These are phyloP conservation scores for Cephus pulcher DNA, from an alignment of 2,888 invertebrate species.

Conservation along the genomic window DNA sequence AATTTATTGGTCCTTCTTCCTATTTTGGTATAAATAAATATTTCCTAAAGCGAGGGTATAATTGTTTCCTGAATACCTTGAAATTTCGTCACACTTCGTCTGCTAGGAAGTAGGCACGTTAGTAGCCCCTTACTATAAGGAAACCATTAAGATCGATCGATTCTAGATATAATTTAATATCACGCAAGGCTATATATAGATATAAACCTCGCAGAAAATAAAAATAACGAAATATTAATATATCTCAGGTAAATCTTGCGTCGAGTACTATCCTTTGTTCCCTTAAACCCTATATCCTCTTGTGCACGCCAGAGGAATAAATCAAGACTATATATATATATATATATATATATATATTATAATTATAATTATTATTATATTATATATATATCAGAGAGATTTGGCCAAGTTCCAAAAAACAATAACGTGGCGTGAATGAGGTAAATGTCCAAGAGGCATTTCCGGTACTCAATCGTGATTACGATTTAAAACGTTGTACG, in stretches of 20 bases:
- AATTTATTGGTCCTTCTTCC: neutral
- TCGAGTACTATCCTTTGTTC: neutral
- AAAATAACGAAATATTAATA: neutral
- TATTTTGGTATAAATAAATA: neutral
- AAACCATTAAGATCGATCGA: neutral
- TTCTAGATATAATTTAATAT: neutral
- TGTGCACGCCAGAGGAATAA: neutral
- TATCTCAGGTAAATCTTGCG: neutral
- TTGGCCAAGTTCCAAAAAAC: neutral
- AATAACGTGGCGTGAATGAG: neutral
- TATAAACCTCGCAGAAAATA: neutral
- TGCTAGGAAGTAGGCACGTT: neutral
- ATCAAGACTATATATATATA: neutral
- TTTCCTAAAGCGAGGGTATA: neutral
- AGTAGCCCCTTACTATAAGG: neutral
- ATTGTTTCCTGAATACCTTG: neutral
- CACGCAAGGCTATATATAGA: neutral
- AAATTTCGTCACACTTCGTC: neutral
- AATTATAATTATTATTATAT: too few species aligned
- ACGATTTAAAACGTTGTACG: neutral
- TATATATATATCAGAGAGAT: neutral
- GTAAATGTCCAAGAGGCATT: neutral
- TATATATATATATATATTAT: too few species aligned
- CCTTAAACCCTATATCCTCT: neutral
- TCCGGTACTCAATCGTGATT: neutral